Base-by-base conservation (phyloP, 2,113 vertebrate genomes). In the Pluvianellus socialis region DNA sequence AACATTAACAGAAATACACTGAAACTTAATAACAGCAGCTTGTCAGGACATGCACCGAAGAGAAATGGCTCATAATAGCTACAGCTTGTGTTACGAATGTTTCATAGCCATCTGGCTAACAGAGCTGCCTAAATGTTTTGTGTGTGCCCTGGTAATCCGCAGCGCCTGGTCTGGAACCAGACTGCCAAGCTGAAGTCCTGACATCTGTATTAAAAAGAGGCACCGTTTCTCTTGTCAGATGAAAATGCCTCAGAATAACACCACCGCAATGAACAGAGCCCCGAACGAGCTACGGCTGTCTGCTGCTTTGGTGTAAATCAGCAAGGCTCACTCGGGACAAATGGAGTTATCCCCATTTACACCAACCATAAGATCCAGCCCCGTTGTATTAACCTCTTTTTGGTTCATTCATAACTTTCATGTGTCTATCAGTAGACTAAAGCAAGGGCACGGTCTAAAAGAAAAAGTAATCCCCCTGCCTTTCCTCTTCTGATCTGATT, bases 1-100 rank as follows among this genome's bases (percentile, higher is more conserved):
- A 98, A 97, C 95, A 95, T 98, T 98, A 98, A 97, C 97, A 96
- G 97, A 98, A 98, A 97, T 59, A 92, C 91, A 97, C 96, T 97
- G 97, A 98, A 97, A 97, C 94, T 95, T 96, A 97, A 97, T 97
- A 97, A 93, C 97, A 96, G 88, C 82, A 73, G 97, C 96, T 91
- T 96, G 98, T 97, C 95, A 95, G 96, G 95, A 96, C 98, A 97
- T 5, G 97, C 75, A 96, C 71, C 35, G 62, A 87, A 92, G 92
- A 94, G 93, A 96, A 97, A 92, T 96, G 93, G 94, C 92, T 98
- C 96, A 95, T 90, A 98, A 97, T 97, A 97, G 96, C 96, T 96
- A 71, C 91, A 66, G 89, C 95, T 95, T 96, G 94, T 92, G 91
- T 97, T 94, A 89, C 85, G 96, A 98, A 95, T 89, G 94, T 94